phyloP scores from a whole-genome alignment of 2,888 invertebrate genomes.

The Melieria picta region DNA sequence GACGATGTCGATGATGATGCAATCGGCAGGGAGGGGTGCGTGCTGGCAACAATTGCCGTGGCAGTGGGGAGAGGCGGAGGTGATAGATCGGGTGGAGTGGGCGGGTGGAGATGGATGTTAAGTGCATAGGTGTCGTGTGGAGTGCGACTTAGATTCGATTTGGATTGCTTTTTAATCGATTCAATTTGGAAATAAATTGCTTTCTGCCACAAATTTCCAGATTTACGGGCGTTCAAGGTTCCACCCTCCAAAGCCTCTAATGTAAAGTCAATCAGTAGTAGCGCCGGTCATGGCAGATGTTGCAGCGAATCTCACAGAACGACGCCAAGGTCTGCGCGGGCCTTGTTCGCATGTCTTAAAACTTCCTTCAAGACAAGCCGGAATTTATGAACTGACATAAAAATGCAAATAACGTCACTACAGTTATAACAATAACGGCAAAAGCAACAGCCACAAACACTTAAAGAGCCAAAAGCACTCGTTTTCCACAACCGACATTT shows the following conservation, averaged over 20 bases:
- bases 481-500: background rate
- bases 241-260: conserved; percentile 22
- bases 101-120: conserved; percentile 31
- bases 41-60: conserved; percentile 33
- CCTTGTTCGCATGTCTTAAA: too few species aligned
- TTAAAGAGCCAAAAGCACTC: background rate
- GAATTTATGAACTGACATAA: conserved; percentile 33
- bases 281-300: background rate
- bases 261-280: conserved; percentile 30
- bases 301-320: too few species aligned
- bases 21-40: conserved; percentile 36
- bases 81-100: conserved; percentile 1
- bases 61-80: conserved; percentile 15
- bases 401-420: conserved; percentile 26
- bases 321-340: too few species aligned
- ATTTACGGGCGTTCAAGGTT: conserved; percentile 14
- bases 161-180: conserved; percentile 66
- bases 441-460: background rate
- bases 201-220: conserved; percentile 45
- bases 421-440: conserved; percentile 1
- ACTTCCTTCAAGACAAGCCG: background rate
- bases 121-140: conserved; percentile 53
- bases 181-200: conserved; percentile 67
- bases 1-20: conserved; percentile 41
- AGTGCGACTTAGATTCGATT: conserved; percentile 48